Conservation (phyloP, 2,797 vertebrate genomes). For the Mormyrops boulengeri region DNA sequence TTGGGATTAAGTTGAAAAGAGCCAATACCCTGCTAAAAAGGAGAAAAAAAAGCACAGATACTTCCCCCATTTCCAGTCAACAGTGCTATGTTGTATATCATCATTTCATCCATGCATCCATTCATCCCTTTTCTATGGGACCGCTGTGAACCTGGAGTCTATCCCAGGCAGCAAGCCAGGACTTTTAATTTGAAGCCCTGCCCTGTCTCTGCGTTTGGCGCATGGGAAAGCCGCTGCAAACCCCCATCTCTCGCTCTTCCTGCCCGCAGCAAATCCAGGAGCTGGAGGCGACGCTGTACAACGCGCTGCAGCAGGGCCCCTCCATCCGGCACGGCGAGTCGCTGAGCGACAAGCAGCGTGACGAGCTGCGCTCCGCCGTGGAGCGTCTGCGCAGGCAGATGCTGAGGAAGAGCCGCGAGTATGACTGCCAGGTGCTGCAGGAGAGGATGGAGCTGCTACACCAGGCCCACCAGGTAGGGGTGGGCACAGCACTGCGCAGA, state of each 20-base stretch:
- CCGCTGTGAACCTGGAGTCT: not conserved
- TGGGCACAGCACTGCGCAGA: conserved; percentile 33
- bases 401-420: conserved; percentile 95
- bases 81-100: not conserved
- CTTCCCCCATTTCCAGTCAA: not conserved
- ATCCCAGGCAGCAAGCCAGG: not conserved
- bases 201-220: not conserved
- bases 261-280: conserved; percentile 91
- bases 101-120: not conserved
- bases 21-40: not conserved
- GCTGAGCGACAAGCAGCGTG: conserved; percentile 85
- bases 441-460: conserved; percentile 97
- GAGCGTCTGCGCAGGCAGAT: conserved; percentile 95
- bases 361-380: conserved; percentile 86
- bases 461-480: conserved; percentile 84
- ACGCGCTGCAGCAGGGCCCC: conserved; percentile 96
- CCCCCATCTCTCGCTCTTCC: not conserved
- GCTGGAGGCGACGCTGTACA: conserved; percentile 95
- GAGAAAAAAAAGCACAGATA: not conserved
- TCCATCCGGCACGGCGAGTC: conserved; percentile 91
- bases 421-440: conserved; percentile 94
- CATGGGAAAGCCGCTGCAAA: not conserved
- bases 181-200: not conserved
- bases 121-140: not conserved
- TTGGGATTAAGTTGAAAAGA: not conserved